Base-by-base conservation (phyloP, 2,888 invertebrate species). In the Nineta flava region DNA sequence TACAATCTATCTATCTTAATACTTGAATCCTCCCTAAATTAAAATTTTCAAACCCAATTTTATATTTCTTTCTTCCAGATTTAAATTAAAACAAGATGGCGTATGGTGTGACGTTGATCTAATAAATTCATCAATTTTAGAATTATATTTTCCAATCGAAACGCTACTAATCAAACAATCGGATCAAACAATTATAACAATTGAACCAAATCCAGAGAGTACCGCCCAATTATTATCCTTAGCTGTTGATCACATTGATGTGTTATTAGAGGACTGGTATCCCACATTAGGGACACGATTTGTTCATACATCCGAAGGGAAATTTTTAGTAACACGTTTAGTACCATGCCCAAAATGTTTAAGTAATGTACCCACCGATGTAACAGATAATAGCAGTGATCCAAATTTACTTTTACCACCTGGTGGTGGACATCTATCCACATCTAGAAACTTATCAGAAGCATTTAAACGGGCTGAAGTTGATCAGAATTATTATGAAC, bases 221-320 rank as follows among this genome's bases (percentile, higher is more conserved):
- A 75, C 90, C 54, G 81, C 91, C 0, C 86, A 87, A 60, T 66
- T 95, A 13, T 65, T 95, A 50, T 88, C 95, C 0, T 68, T 94
- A 31, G 80, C 91, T 3, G 91, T 96, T 0, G 96, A 96, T 65
- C 94, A 96, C 62, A 87, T 99, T 54, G 99, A 99, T 66, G 81
- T 94, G 48, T 70, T 99, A 46, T 71, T 99, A 0, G 97, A 99
- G 65, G 97, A 99, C 68, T 99, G 97, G 97, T 97, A 94, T 65
- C 96, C 95, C 0, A 91, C 92, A 0, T 70, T 95, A 50, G 96
- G 96, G 16, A 95, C 95, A 0, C 78, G 97, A 40, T 99, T 99
- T 69, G 93, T 95, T 2, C 97, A 99, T 65, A 96, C 96, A 0
- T 94, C 94, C 0, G 94, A 95, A 59, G 97, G 97, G 0, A 81